Percentiles rank a stretch among this genome's conserved stretches.
Evolutionary conservation across 2,888 invertebrate genomes (phyloP).

Genomic region (Andrena chrysosceles): DNA sequence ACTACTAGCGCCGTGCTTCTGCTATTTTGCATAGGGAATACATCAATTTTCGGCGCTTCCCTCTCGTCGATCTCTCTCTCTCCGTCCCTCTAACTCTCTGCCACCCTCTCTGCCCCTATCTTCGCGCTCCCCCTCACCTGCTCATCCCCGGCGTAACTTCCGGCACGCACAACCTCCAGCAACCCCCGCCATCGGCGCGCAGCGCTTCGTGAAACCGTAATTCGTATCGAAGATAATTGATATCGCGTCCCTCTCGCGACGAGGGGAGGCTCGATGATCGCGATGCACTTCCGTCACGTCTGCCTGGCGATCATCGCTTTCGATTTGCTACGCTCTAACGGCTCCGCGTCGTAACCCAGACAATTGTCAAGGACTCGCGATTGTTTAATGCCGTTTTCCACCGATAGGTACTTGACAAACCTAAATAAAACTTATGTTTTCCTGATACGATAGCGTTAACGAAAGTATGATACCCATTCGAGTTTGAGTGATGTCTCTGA

Average conservation of each 20-base stretch:
- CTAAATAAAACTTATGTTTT: background rate
- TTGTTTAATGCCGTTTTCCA: background rate
- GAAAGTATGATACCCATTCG: no score
- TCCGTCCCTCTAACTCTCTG: background rate
- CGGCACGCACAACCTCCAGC: conserved; percentile 60
- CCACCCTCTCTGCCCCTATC: conserved; percentile 18
- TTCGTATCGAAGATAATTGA: conserved; percentile 80
- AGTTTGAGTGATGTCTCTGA: no score
- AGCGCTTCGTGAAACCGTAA: conserved; percentile 71
- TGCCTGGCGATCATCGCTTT: conserved; percentile 48
- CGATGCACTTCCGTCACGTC: conserved; percentile 4
- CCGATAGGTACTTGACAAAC: background rate
- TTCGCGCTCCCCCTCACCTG: conserved; percentile 24
- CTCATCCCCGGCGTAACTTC: conserved; percentile 57
- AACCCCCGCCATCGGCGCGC: conserved; percentile 44
- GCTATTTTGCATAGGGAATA: conserved; percentile 82
- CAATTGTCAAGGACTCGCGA: conserved; percentile 45
- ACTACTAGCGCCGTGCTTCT: conserved; percentile 78
- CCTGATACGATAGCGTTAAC: no score
- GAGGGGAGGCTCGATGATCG: conserved; percentile 1
- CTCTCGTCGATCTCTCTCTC: conserved; percentile 52
- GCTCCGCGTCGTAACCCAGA: conserved; percentile 26
- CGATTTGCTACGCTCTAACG: conserved; percentile 37
- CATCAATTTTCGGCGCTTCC: conserved; percentile 82
- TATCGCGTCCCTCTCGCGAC: conserved; percentile 52